Evolutionary conservation across 2,888 invertebrate genomes (phyloP).

Genomic region (Ornithoptera alexandrae): DNA sequence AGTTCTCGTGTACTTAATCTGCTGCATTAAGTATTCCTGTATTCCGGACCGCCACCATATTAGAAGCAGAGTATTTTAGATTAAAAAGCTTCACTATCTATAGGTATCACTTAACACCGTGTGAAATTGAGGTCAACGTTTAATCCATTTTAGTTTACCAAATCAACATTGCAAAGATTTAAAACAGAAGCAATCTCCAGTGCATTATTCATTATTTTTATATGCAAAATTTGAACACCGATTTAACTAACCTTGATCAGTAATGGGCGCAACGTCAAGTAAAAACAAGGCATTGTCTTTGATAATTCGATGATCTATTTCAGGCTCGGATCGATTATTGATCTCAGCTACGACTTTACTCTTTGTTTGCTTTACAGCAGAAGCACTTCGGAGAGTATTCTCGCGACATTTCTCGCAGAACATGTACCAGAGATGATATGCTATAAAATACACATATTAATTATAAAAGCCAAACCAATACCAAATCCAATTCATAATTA

Average conservation of each 20-base stretch:
- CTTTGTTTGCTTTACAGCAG: slow-evolving; percentile 53
- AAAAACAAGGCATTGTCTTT: slow-evolving; percentile 97
- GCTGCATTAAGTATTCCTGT: too few species aligned
- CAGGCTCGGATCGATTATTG: slow-evolving; percentile 36
- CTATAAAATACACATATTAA: slow-evolving; percentile 41
- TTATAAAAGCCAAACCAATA: neutral
- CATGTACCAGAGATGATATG: slow-evolving; percentile 91
- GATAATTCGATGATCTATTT: slow-evolving; percentile 84
- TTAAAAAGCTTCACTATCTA: too few species aligned
- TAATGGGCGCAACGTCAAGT: slow-evolving; percentile 91
- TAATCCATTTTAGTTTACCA: too few species aligned
- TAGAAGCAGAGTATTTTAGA: too few species aligned
- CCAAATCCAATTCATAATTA: neutral
- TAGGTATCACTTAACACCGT: too few species aligned
- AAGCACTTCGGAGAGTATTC: slow-evolving; percentile 72
- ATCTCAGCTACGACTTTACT: slow-evolving; percentile 47
- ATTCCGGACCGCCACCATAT: too few species aligned
- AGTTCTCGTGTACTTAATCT: too few species aligned
- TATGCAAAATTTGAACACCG: neutral
- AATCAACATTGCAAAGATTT: neutral
- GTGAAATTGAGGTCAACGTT: too few species aligned
- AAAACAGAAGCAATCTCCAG: neutral
- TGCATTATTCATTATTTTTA: neutral
- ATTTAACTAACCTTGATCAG: slow-evolving; percentile 57
- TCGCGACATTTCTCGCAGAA: slow-evolving; percentile 95